Evolutionary conservation across 2,797 vertebrate species (phyloP).

Genomic region (Lophius americanus): DNA sequence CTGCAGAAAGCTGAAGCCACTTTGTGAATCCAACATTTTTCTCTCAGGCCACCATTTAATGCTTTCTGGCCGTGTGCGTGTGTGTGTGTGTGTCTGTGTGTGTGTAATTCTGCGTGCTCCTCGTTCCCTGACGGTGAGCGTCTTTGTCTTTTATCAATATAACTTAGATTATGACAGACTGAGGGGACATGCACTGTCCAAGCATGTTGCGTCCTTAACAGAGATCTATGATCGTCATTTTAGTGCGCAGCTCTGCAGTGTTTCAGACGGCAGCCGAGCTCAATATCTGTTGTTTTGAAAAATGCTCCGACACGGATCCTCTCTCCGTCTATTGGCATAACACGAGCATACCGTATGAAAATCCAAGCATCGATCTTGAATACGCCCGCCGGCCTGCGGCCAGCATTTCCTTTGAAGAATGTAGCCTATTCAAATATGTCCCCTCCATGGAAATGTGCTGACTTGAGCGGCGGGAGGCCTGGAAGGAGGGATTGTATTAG

Average conservation of each 20-base stretch:
- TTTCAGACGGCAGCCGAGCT: constrained; percentile 56
- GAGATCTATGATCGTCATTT: constrained; percentile 67
- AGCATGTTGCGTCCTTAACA: constrained; percentile 50
- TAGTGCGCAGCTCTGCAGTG: constrained; percentile 14
- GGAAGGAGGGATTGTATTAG: constrained; percentile 50
- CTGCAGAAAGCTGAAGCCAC: background rate
- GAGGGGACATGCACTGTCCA: constrained; percentile 37
- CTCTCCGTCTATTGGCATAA: constrained; percentile 32
- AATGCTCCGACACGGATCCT: constrained; percentile 38
- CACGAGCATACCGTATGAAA: constrained; percentile 55
- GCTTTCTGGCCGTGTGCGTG: background rate
- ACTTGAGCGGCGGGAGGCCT: constrained; percentile 33
- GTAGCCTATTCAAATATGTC: constrained; percentile 28
- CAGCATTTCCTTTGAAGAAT: constrained; percentile 50
- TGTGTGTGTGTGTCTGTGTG: background rate
- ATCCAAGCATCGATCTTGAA: constrained; percentile 55
- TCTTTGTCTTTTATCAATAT: constrained; percentile 24
- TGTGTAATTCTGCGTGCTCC: background rate
- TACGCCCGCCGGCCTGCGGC: constrained; percentile 24
- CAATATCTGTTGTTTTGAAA: constrained; percentile 57
- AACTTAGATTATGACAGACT: constrained; percentile 65
- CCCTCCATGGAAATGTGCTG: constrained; percentile 62
- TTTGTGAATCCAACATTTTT: constrained; percentile 16
- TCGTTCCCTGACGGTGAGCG: too few relatives aligned
- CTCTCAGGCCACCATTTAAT: constrained; percentile 12